Evolutionary conservation across 2,888 invertebrate species (phyloP), one percentile per base, ranked within the genome.

Genomic region (Drosophila aldrichi): DNA sequence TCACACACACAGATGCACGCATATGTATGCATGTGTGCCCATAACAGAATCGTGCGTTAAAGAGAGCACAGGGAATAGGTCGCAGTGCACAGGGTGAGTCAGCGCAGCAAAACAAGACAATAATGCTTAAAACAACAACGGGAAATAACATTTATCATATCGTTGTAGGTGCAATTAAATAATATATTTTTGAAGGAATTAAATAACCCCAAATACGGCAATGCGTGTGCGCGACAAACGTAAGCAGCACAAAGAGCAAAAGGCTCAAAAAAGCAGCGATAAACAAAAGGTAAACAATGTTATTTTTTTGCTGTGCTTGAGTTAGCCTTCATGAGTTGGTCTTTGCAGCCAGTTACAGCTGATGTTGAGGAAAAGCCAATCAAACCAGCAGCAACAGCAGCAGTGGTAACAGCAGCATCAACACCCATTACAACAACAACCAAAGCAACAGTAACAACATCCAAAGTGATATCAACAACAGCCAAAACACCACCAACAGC

Each of bases 141-240:
- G 18, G 36, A 52, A 58, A 46, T 25, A 57, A 69, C 70, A 55
- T 44, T 36, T 48, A 20, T 16, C 12, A 18, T 16, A 25, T 49
- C 32, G 9, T 25, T 70, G 60, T 38, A 77, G 64, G 14, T 64
- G 55, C 16, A 41, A 52, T 63, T 67, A 5, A 44, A 36, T 56
- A 40, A 62, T 20, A 69, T 58, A 38, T n/a, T 22, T 52, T 16
- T 61, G 18, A 44, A 54, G 16, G 9, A 56, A 52, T 41, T 38
- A 38, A 49, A 46, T n/a, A 52, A 36, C 10, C 25, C 41, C 51
- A 68, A 40, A 38, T 70, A 48, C 25, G 67, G 62, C 67, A 76
- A 88, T 88, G 89, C 80, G 82, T 61, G 82, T 81, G 70, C 80
- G 84, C 62, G 84, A 85, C 65, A 85, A 85, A 70, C 88, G 84